These are phyloP conservation scores for Drosophila merina DNA, from an alignment of 2,888 invertebrate species.

Conservation along the genomic window DNA sequence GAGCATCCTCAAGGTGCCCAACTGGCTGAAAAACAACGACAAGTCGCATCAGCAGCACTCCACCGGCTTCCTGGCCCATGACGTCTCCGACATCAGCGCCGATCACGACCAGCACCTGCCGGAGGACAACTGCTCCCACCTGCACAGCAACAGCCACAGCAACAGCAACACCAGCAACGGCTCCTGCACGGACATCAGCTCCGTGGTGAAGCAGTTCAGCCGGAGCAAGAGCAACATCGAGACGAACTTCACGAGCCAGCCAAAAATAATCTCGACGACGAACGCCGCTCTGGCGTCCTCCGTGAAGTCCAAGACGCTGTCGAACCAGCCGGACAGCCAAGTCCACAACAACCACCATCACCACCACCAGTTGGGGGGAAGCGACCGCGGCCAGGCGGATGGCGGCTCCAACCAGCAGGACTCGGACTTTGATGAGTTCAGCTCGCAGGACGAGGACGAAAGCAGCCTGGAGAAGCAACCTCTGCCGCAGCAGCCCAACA, in stretches of 20 bases:
- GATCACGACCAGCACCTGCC: conserved; percentile 57
- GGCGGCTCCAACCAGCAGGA: conserved; percentile 94
- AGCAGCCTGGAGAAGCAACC: not conserved
- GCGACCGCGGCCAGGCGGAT: conserved; percentile 85
- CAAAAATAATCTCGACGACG: conserved; percentile 76
- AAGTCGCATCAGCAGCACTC: conserved; percentile 36
- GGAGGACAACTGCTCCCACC: conserved; percentile 44
- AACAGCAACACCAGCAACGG: conserved; percentile 71
- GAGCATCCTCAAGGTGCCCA: conserved; percentile 90
- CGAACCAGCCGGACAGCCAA: conserved; percentile 8
- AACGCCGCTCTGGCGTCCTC: conserved; percentile 44
- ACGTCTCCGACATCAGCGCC: conserved; percentile 22
- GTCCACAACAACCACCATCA: not conserved
- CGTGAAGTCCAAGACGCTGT: conserved; percentile 37
- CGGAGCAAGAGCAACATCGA: conserved; percentile 84
- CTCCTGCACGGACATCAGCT: conserved; percentile 79
- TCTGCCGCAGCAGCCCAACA: conserved; percentile 5
- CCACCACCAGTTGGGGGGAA: conserved; percentile 36
- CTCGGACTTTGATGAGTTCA: conserved; percentile 94
- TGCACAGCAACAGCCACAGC: conserved; percentile 29
- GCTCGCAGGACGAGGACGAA: conserved; percentile 88
- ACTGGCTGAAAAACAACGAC: conserved; percentile 84
- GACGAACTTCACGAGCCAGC: conserved; percentile 79
- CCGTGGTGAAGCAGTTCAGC: conserved; percentile 76
- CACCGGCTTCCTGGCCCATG: conserved; percentile 40